phyloP scores from a whole-genome alignment of 2,888 invertebrate genomes.

The Carpatolechia fugitivella region DNA sequence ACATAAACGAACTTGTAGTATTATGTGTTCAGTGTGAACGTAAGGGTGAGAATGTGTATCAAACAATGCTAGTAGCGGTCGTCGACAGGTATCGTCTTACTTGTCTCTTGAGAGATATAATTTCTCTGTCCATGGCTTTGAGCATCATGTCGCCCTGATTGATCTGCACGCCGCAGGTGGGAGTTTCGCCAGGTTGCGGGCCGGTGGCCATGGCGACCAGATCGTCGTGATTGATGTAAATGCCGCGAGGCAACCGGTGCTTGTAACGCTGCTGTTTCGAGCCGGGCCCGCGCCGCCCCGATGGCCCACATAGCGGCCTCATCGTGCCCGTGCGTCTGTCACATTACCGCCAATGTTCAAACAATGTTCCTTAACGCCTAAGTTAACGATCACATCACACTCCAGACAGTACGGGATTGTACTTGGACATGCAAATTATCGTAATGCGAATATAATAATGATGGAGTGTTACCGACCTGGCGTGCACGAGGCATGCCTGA shows the following conservation, averaged over 20 bases:
- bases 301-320: constrained; percentile 88
- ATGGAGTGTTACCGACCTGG: constrained; percentile 70
- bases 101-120: constrained; percentile 96
- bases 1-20: neutral
- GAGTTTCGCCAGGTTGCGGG: constrained; percentile 78
- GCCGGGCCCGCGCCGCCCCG: constrained; percentile 77
- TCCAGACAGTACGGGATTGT: constrained; percentile 25
- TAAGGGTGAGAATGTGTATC: constrained; percentile 64
- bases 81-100: constrained; percentile 82
- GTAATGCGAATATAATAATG: constrained; percentile 21
- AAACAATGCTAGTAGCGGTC: constrained; percentile 53
- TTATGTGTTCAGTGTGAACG: constrained; percentile 36
- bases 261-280: constrained; percentile 80
- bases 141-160: constrained; percentile 91
- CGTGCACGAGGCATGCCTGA: constrained; percentile 79
- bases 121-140: constrained; percentile 95
- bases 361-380: constrained; percentile 39
- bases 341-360: constrained; percentile 65
- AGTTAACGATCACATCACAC: constrained; percentile 35
- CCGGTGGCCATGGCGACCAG: constrained; percentile 93
- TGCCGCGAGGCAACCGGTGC: constrained; percentile 96
- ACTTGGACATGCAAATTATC: constrained; percentile 43
- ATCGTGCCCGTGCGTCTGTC: constrained; percentile 89
- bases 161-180: constrained; percentile 66
- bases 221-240: constrained; percentile 99